Evolutionary conservation across 2,113 vertebrate species (phyloP).

Genomic region (Epinephelus fuscoguttatus): DNA sequence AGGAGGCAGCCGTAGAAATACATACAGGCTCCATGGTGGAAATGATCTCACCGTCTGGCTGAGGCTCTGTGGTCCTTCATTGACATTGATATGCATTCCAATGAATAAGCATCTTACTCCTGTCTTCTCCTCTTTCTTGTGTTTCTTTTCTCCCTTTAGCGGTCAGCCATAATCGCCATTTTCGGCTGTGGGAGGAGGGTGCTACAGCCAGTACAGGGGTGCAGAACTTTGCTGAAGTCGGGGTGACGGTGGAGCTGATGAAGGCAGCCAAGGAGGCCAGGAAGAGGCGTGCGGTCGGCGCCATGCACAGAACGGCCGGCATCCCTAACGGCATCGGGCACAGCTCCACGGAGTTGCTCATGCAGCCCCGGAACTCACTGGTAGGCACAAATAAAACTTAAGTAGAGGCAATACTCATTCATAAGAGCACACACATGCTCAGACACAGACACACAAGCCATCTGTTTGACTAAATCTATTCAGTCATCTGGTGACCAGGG

Average conservation of each 20-base stretch:
- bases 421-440: conserved; percentile 52
- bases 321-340: conserved; percentile 85
- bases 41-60: conserved; percentile 79
- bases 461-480: conserved; percentile 45
- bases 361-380: conserved; percentile 81
- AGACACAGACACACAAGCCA: conserved; percentile 51
- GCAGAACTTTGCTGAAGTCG: conserved; percentile 84
- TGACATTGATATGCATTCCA: conserved; percentile 74
- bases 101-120: conserved; percentile 63
- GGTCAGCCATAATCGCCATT: conserved; percentile 83
- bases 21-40: conserved; percentile 67
- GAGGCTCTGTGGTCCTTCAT: conserved; percentile 68
- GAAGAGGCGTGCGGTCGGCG: conserved; percentile 76
- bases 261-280: conserved; percentile 83
- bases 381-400: conserved; percentile 68
- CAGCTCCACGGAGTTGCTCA: conserved; percentile 83
- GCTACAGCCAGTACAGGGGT: conserved; percentile 78
- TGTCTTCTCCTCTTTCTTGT: conserved; percentile 55
- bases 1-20: conserved; percentile 57
- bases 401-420: conserved; percentile 13
- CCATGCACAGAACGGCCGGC: conserved; percentile 83
- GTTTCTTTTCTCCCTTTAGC: conserved; percentile 70
- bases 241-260: conserved; percentile 83
- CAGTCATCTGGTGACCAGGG: conserved; percentile 55
- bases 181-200: conserved; percentile 84